Conservation (phyloP, 2,888 invertebrate species). For the Adela reaumurella region DNA sequence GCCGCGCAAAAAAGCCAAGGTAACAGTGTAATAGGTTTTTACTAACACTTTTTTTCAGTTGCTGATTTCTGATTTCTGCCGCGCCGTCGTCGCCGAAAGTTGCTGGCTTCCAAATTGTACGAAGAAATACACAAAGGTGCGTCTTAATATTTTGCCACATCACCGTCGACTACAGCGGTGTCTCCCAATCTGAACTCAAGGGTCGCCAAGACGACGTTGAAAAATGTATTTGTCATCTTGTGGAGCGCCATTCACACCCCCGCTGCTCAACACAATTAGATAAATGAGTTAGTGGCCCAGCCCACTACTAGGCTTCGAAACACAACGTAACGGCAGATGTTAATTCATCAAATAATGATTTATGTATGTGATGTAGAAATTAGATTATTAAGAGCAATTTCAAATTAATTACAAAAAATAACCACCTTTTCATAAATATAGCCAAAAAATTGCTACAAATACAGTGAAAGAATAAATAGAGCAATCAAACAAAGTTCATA, state of each 20-base stretch:
- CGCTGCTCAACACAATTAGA: background rate
- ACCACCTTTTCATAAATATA: too few relatives aligned
- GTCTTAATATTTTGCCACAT: background rate
- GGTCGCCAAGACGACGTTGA: background rate
- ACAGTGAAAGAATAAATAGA: too few relatives aligned
- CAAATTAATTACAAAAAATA: too few relatives aligned
- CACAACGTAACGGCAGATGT: background rate
- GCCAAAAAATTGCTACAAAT: too few relatives aligned
- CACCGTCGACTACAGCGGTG: background rate
- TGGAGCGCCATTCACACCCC: background rate
- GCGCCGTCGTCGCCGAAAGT: too few relatives aligned
- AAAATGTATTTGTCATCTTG: background rate
- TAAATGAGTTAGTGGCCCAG: background rate
- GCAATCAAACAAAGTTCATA: too few relatives aligned
- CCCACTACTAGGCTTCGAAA: background rate
- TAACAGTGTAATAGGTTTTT: too few relatives aligned
- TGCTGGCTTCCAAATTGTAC: background rate
- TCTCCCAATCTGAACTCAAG: background rate
- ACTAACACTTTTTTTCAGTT: too few relatives aligned
- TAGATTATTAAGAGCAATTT: background rate
- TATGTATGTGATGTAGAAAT: background rate
- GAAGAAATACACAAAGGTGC: background rate
- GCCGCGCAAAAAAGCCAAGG: too few relatives aligned
- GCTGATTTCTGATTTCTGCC: too few relatives aligned
- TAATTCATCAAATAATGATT: background rate